Percentiles rank a stretch among this genome's conserved stretches.
Evolutionary conservation across 2,888 invertebrate genomes (phyloP).

Genomic region (Alitta virens): DNA sequence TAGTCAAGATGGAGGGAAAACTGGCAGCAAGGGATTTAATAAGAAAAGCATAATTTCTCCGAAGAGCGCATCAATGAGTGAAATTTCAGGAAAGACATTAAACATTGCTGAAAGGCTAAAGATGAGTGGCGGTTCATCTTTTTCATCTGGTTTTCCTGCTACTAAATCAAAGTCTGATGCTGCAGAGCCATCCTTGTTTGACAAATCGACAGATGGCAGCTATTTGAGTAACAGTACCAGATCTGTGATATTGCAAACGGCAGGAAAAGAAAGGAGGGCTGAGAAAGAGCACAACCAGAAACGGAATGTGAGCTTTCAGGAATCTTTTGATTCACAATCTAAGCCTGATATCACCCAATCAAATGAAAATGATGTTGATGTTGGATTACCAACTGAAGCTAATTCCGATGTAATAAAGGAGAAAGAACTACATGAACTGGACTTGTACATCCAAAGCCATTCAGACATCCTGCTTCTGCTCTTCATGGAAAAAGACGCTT

Average conservation of each 20-base stretch:
- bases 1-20: too few species aligned
- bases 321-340: neutral
- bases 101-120: too few species aligned
- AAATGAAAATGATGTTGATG: neutral
- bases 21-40: too few species aligned
- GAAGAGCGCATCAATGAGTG: too few species aligned
- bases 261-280: too few species aligned
- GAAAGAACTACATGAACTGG: conserved; percentile 32
- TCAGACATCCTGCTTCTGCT: conserved; percentile 43
- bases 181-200: neutral
- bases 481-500: conserved; percentile 34
- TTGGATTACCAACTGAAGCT: neutral
- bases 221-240: too few species aligned
- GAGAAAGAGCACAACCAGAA: neutral
- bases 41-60: too few species aligned
- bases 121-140: too few species aligned
- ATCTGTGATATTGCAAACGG: too few species aligned
- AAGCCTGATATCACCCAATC: neutral
- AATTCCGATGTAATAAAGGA: neutral
- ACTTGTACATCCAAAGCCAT: conserved; percentile 44
- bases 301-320: neutral
- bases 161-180: neutral
- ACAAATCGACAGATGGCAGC: too few species aligned
- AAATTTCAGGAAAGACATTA: too few species aligned
- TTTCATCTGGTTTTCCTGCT: too few species aligned